A percentile compares a stretch with the other conserved stretches of the same genome.
phyloP scores from a whole-genome alignment of 2,797 vertebrate species.

The Myotis planiceps region DNA sequence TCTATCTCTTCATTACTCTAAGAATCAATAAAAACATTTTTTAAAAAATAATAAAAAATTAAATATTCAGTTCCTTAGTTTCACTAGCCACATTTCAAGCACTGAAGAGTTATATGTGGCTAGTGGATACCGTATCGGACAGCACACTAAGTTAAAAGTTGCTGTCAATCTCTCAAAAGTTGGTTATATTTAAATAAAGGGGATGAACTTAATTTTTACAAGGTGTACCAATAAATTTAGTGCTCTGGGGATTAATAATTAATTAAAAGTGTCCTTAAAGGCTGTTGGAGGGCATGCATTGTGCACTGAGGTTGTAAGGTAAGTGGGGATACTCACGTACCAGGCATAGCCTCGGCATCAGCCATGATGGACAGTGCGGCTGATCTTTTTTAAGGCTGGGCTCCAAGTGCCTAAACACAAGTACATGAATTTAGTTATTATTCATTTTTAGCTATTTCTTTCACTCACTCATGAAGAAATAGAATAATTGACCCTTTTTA shows the following conservation, averaged over 20 bases:
- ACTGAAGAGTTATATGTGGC: not conserved
- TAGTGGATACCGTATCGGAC: not conserved
- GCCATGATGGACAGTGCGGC: not conserved
- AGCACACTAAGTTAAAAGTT: not conserved
- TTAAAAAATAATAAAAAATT: not conserved
- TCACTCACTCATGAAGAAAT: not conserved
- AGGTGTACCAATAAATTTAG: not conserved
- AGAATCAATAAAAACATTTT: no score
- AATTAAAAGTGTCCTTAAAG: not conserved
- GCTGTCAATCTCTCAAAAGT: not conserved
- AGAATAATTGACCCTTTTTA: not conserved
- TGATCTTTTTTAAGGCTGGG: not conserved
- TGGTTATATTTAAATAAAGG: not conserved
- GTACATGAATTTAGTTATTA: not conserved
- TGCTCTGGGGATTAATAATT: not conserved
- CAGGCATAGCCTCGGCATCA: not conserved
- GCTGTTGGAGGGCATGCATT: accelerated
- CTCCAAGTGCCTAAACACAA: constrained; percentile 50
- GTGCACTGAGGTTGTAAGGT: not conserved
- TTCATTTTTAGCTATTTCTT: constrained; percentile 30
- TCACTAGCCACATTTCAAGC: not conserved
- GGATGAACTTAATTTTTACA: not conserved
- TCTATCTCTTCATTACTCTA: no score
- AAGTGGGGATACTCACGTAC: constrained; percentile 49
- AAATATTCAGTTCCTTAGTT: not conserved